Evolutionary conservation across 2,797 vertebrate species (phyloP), one percentile per base, ranked within the genome.

Genomic region (Neopelma chrysocephalum): DNA sequence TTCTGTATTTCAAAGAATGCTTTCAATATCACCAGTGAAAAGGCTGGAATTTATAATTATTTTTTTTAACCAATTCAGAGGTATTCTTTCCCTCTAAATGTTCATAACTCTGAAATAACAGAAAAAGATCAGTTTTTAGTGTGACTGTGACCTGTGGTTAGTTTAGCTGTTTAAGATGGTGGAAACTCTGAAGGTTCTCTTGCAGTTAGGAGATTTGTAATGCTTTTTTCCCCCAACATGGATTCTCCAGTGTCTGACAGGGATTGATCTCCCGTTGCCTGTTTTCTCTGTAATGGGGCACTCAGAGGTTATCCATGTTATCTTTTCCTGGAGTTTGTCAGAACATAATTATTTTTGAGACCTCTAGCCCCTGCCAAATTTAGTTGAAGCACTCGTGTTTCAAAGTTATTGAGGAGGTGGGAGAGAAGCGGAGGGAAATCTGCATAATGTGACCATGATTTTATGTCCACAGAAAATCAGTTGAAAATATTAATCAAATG

Each of bases 311-410:
- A 23, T 47, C 22, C 2, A 13, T 45, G 9, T 14, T 78, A 38
- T 56, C 38, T 86, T 60, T 72, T 78, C 17, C 51, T 29, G 47
- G 61, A 65, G 54, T 42, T 78, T 83, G 12, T 65, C 73, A 58
- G 69, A 86, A 88, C 43, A 25, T 26, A 83, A 69, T 80, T 69
- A 87, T 93, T 95, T 91, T 54, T 84, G 58, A 84, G 43, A 87
- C 54, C 36, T 80, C 40, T 27, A 82, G 40, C 32, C 60, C 29
- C 40, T 80, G 80, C 76, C 71, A 93, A 69, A 92, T 70, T 91
- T 66, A 82, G n/a, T 27, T 56, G 54, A 82, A 90, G 43, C 62
- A 32, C 51, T 89, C 0, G 0, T 64, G 32, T 65, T 90, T 92
- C 79, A 76, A 66, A 95, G 84, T 70, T 84, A 85, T 17, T 70